Base-by-base conservation (phyloP, 2,113 vertebrate species). In the Pseudorectes ferrugineus region DNA sequence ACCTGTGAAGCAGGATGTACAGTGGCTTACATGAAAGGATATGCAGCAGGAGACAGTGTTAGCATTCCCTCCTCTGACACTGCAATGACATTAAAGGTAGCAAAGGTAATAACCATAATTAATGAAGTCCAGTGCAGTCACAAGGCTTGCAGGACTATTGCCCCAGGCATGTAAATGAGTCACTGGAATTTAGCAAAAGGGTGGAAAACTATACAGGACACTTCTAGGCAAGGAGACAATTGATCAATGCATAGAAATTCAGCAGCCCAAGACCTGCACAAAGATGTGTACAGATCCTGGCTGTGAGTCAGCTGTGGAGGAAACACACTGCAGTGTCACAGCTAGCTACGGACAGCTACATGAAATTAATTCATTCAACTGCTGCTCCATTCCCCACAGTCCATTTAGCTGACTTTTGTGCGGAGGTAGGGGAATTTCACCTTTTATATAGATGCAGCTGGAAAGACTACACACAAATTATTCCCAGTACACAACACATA, bases 391-490 rank as follows among this genome's bases (percentile, higher is more conserved):
- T 96, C 93, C 93, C 95, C 55, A 45, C 89, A 96, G 95, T 35
- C 85, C 96, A 77, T 93, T 96, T 96, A 96, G 82, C 88, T 92
- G 92, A 95, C 71, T 96, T 94, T 89, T 51, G 38, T 45, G 49
- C 1, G 0, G 94, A 80, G 88, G n/a, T 85, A 85, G 57, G 95
- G 95, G 94, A 97, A 96, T 97, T 96, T 96, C 95, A 97, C 94
- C 85, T 96, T 85, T 92, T 91, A 88, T 85, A 83, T 25, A 82
- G 87, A 96, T 90, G 78, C 94, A 97, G 84, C 89, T 95, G 94
- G 87, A 95, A 96, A 92, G 78, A 71, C 36, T 80, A 94, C 85
- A 96, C 87, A 45, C 94, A 96, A 94, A 94, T 96, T 95, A 96
- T 90, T 95, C 95, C 95, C 94, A 93, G 72, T 74, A 92, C 68